Percentiles rank a stretch among this genome's conserved stretches.
phyloP scores from a whole-genome alignment of 2,113 vertebrate species.

The Callaeas wilsoni region DNA sequence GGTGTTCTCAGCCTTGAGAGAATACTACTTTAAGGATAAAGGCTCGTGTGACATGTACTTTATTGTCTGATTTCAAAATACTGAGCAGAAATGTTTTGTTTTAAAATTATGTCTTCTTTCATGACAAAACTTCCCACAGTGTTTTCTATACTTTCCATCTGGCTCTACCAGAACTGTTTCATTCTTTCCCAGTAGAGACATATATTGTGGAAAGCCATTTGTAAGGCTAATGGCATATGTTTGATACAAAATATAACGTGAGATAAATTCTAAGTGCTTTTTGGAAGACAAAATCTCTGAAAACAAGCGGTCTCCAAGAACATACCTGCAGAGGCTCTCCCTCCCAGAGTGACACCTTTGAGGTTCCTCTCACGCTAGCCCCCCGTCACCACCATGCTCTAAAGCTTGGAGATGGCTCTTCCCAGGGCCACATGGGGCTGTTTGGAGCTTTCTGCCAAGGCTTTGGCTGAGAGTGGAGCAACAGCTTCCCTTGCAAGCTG shows the following conservation, averaged over 20 bases:
- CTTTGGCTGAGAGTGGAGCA: background rate
- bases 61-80: background rate
- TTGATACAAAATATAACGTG: background rate
- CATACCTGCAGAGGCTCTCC: background rate
- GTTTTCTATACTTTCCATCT: background rate
- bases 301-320: background rate
- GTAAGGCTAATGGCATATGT: background rate
- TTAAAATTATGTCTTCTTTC: background rate
- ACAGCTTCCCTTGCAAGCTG: background rate
- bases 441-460: background rate
- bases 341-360: background rate
- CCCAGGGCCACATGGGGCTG: rapidly evolving
- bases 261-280: background rate
- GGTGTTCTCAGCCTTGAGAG: background rate
- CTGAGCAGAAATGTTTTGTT: background rate
- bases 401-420: background rate
- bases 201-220: background rate
- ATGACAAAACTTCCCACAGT: background rate
- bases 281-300: background rate
- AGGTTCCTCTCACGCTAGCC: background rate
- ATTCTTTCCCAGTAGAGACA: background rate
- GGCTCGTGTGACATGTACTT: background rate
- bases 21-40: background rate
- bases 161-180: background rate
- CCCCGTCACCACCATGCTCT: background rate